These are phyloP conservation scores for Gymnocheta viridis DNA, from an alignment of 2,888 invertebrate genomes.

Conservation along the genomic window DNA sequence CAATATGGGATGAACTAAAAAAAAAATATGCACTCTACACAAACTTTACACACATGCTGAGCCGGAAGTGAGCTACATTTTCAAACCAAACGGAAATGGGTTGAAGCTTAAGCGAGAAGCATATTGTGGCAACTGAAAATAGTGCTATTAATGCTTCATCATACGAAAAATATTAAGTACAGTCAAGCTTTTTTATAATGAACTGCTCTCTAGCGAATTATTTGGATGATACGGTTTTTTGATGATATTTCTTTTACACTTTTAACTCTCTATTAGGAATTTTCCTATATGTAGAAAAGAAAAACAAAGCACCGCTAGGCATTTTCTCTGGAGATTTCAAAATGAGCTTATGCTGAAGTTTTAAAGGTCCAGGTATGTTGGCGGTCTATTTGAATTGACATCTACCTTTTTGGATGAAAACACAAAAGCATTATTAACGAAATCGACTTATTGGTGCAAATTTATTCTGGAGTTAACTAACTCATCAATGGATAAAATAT, in stretches of 20 bases:
- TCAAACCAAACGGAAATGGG: constrained; percentile 63
- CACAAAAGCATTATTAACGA: too few relatives aligned
- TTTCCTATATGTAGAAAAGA: too few relatives aligned
- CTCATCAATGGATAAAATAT: too few relatives aligned
- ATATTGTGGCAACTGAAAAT: constrained; percentile 58
- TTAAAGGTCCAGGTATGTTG: too few relatives aligned
- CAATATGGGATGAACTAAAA: not conserved
- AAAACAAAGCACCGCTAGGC: too few relatives aligned
- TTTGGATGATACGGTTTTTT: not conserved
- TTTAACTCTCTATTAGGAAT: not conserved
- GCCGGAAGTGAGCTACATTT: constrained; percentile 67
- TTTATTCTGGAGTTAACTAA: too few relatives aligned
- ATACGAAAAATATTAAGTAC: constrained; percentile 5
- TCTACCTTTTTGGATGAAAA: too few relatives aligned
- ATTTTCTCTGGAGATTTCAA: too few relatives aligned
- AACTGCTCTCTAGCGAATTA: not conserved
- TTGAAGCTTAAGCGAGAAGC: constrained; percentile 62
- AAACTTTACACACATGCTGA: constrained; percentile 61
- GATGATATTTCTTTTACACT: not conserved
- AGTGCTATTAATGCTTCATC: constrained; percentile 29
- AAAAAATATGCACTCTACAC: constrained; percentile 30
- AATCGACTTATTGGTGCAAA: too few relatives aligned
- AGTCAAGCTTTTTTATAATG: not conserved
- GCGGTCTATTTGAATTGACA: too few relatives aligned
- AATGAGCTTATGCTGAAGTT: too few relatives aligned